Percentiles rank a stretch among this genome's conserved stretches.
These are phyloP conservation scores for Maylandia zebra DNA, from an alignment of 2,113 vertebrate genomes.

Conservation along the genomic window DNA sequence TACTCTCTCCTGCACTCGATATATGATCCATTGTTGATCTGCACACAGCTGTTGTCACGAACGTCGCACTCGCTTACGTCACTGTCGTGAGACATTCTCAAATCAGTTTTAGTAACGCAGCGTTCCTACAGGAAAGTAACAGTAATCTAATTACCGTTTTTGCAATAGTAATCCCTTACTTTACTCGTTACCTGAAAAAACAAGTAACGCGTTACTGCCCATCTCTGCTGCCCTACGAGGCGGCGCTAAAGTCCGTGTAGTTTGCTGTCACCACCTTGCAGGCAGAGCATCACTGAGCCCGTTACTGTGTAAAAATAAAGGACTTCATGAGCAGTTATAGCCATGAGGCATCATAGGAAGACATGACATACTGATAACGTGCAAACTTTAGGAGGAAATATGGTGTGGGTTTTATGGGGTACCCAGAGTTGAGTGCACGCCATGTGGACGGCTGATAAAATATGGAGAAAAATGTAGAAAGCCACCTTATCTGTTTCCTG, in stretches of 20 bases:
- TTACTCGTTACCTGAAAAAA: too few relatives aligned
- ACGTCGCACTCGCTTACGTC: too few relatives aligned
- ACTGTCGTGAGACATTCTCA: too few relatives aligned
- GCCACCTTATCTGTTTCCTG: constrained; percentile 41
- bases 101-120: too few relatives aligned
- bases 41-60: too few relatives aligned
- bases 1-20: too few relatives aligned
- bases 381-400: neutral
- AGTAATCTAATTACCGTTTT: too few relatives aligned
- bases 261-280: constrained; percentile 1
- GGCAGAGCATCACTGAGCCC: neutral
- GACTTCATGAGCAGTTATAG: neutral
- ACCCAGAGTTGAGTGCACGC: neutral
- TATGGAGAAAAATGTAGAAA: constrained; percentile 1
- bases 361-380: constrained; percentile 9
- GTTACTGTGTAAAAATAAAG: neutral
- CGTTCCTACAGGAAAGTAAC: too few relatives aligned
- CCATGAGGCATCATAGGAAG: neutral
- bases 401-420: neutral
- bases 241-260: constrained; percentile 1
- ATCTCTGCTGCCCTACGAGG: neutral
- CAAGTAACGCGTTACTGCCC: too few relatives aligned
- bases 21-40: too few relatives aligned
- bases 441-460: constrained; percentile 15
- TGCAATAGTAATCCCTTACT: too few relatives aligned